Conservation (phyloP, 2,888 invertebrate species). For the Heteromurus nitidus region DNA sequence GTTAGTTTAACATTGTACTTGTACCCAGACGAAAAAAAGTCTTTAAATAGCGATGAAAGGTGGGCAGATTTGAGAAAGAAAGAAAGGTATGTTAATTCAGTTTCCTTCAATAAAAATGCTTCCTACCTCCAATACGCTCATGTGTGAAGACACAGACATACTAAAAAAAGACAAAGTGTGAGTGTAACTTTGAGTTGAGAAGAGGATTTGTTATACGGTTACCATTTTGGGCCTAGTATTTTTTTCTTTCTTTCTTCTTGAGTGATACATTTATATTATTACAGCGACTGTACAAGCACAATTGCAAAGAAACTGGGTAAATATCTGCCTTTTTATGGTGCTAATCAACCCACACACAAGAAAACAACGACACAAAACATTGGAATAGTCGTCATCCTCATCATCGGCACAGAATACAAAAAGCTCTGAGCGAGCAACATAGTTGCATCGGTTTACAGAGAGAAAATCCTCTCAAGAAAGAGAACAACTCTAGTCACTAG, state of each 20-base stretch:
- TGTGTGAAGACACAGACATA: no score
- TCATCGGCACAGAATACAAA: background rate
- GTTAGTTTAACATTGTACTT: no score
- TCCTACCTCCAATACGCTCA: background rate
- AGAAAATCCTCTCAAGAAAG: background rate
- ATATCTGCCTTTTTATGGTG: slow-evolving; percentile 54
- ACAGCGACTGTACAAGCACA: background rate
- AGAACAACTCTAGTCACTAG: background rate
- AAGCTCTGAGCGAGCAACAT: background rate
- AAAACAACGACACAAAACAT: slow-evolving; percentile 29
- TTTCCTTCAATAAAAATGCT: background rate
- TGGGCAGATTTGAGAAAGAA: no score
- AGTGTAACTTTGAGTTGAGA: no score
- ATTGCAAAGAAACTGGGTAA: slow-evolving; percentile 36
- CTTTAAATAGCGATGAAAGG: slow-evolving; percentile 38
- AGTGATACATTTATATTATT: background rate
- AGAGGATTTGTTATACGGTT: slow-evolving; percentile 26
- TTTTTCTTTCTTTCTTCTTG: background rate
- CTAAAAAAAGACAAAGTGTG: no score
- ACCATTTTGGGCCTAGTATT: slow-evolving; percentile 31
- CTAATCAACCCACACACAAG: slow-evolving; percentile 57
- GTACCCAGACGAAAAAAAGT: no score
- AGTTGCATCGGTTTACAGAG: background rate
- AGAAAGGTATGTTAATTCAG: background rate
- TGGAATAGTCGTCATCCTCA: slow-evolving; percentile 9